Evolutionary conservation across 1,140 invertebrate genomes (phyloP).

Genomic region (Drosophila malerkotliana): DNA sequence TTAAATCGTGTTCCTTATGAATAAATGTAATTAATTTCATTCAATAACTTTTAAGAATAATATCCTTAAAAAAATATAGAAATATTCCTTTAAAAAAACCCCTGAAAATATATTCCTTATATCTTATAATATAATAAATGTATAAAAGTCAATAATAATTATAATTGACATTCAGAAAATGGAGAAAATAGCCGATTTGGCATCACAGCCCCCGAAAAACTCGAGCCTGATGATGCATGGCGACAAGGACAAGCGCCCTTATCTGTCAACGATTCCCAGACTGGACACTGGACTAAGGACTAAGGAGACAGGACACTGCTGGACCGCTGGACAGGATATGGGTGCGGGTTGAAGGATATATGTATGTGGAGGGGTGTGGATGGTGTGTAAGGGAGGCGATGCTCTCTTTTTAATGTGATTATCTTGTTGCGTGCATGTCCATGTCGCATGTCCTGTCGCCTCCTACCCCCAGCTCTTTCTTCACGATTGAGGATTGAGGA

Average conservation of each 20-base stretch:
- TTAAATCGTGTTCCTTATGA: too few species aligned
- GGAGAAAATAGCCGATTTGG: constrained; percentile 7
- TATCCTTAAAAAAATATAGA: neutral
- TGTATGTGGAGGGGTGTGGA: neutral
- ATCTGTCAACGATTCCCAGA: constrained; percentile 58
- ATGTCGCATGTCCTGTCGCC: constrained; percentile 57
- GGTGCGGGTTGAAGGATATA: constrained; percentile 25
- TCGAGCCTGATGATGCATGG: constrained; percentile 36
- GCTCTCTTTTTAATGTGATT: constrained; percentile 80
- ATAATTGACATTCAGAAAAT: neutral
- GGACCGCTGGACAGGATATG: constrained; percentile 7
- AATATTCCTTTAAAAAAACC: neutral
- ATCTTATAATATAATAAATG: neutral
- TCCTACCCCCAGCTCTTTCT: neutral
- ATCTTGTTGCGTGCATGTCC: constrained; percentile 79
- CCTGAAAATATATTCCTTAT: neutral
- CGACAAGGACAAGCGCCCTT: constrained; percentile 45
- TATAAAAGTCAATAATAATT: neutral
- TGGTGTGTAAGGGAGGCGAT: neutral
- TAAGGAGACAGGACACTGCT: neutral
- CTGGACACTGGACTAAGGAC: constrained; percentile 34
- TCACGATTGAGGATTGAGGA: constrained; percentile 8
- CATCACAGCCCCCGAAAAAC: constrained; percentile 9
- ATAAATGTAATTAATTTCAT: too few species aligned
- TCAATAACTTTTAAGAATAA: neutral